These are phyloP conservation scores for Pogona vitticeps DNA, from an alignment of 2,113 vertebrate species.

Conservation along the genomic window DNA sequence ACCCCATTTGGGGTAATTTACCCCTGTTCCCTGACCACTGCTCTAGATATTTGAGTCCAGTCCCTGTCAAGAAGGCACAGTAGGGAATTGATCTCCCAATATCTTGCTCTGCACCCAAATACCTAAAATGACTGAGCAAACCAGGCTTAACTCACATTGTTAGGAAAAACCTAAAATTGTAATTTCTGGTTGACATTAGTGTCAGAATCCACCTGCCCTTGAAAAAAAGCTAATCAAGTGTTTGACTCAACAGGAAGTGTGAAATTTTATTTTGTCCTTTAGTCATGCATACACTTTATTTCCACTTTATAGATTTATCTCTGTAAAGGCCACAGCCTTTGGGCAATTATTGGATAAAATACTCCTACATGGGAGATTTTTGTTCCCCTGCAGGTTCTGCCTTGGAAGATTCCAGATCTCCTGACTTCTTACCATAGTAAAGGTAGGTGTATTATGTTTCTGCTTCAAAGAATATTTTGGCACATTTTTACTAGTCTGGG, in stretches of 20 bases:
- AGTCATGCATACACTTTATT: not conserved
- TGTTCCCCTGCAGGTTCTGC: not conserved
- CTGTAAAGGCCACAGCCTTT: slow-evolving; percentile 10
- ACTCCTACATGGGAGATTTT: not conserved
- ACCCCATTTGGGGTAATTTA: no score
- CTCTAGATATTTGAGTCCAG: no score
- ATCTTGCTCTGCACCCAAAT: no score
- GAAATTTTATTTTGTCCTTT: not conserved
- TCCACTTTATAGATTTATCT: not conserved
- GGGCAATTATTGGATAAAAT: slow-evolving; percentile 12
- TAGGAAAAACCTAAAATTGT: not conserved
- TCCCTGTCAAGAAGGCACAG: no score
- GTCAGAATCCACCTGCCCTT: not conserved
- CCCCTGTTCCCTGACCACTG: no score
- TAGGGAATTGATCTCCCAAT: no score
- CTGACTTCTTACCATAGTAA: slow-evolving; percentile 13
- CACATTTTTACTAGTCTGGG: not conserved
- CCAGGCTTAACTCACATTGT: not conserved
- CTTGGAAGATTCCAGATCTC: not conserved
- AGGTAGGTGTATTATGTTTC: not conserved
- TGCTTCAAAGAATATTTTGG: not conserved
- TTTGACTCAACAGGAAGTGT: not conserved
- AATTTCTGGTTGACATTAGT: not conserved
- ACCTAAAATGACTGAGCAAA: no score
- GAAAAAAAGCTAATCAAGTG: not conserved